Evolutionary conservation across 2,888 invertebrate species (phyloP), one percentile per base, ranked within the genome.

Genomic region (Phengaris arion): DNA sequence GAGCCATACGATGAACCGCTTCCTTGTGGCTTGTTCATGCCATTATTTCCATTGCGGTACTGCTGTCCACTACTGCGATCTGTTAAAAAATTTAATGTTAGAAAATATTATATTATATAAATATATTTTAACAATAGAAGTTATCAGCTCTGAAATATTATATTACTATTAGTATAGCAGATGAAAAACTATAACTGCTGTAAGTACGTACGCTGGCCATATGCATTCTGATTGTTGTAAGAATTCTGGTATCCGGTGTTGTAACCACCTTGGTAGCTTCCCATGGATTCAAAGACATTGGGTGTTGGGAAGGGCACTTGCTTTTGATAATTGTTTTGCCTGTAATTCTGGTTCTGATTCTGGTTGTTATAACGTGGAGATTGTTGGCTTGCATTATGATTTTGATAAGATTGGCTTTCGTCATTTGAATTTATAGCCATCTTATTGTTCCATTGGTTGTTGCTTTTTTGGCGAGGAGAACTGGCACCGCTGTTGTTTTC

Each of bases 291-390:
- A 81, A 95, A 95, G 57, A 94, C 91, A 83, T 89, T 93, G 73
- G 94, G 95, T 80, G 94, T 95, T 45, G 94, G 95, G 82, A 94
- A 94, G 45, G 94, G 94, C 69, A 94, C 93, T 78, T 92, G 94
- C 79, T 94, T 92, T 79, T 94, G 94, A 80, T 94, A 94, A 79
- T 89, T 89, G 78, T 92, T 93, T 80, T 92, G 93, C 77, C 94
- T 88, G 83, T 90, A 90, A 81, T 89, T 87, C 81, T 88, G 90
- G 77, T 86, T 90, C 78, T 89, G 92, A 77, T 87, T 90, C 78
- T 89, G 92, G 77, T 94, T 94, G 84, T 93, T 83, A 80, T 94
- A 94, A 79, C 93, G 92, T 13, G 94, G 95, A 52, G 94, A 93
- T 78, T 93, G 91, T 79, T 87, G 90, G 77, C 84, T 88, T 13